Base-by-base conservation (phyloP, 2,113 vertebrate genomes). In the Furnarius figulus region DNA sequence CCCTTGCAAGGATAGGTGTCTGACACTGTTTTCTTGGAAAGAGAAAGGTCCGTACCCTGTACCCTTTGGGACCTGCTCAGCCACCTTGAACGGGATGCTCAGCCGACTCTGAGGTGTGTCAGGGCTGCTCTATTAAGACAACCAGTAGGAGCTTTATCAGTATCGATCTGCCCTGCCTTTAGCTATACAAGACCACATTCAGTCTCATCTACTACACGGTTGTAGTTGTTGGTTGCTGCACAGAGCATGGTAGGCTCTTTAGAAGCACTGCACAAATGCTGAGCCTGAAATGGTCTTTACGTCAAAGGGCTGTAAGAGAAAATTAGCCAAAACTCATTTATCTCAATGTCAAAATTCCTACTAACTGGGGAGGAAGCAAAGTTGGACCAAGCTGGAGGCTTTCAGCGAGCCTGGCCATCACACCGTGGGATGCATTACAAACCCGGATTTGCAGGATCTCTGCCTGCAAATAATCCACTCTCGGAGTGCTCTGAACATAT, bases 391-490 rank as follows among this genome's bases (percentile, higher is more conserved):
- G 44, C 14, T 22, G 70, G 62, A 90, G 73, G 76, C 90, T 95
- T 93, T 90, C 55, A 75, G 73, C 81, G 68, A 92, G 80, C 86
- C 33, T 72, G 84, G 86, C 62, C 84, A 61, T 75, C 1, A 10
- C 79, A 9, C 80, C 2, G 4, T 31, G 66, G 90, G 79, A 87
- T 87, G 86, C 71, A 61, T 94, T 93, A 89, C 88, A 87, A 95
- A 94, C 94, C 76, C 80, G 66, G 93, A 88, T 96, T 93, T 96
- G 63, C 85, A 79, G 79, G 90, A 96, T 93, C 90, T 94, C 61
- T 88, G 85, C 83, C 72, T 67, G 93, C 65, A 87, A 89, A 81
- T 87, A 90, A 93, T 95, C 90, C 76, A 85, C 75, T 87, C 70
- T 58, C 58, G 3, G 55, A 86, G 70, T 49, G 53, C 83, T 94